Evolutionary conservation across 2,888 invertebrate genomes (phyloP), one percentile per base, ranked within the genome.

Genomic region (Phragmatobia fuliginosa): DNA sequence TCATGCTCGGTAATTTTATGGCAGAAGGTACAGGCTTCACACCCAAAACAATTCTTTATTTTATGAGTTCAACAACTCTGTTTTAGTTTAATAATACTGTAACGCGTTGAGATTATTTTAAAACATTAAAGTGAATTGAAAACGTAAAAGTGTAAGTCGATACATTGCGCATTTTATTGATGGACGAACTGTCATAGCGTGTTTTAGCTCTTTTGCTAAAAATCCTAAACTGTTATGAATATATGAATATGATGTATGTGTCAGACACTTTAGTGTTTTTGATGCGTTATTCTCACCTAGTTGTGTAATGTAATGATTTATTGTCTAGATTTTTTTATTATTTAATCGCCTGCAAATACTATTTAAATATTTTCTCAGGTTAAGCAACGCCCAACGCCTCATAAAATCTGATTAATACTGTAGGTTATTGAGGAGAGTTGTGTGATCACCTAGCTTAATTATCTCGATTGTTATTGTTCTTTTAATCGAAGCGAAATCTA

Each of bases 1-100:
- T 62, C 62, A 64, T 70, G 76, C 62, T 66, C 56, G 70, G 66
- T 72, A 72, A 75, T 78, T 85, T 83, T 78, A 83, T 74, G 71
- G 69, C 66, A 49, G 66, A 71, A 36, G 62, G 49, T 49, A 56
- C 70, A 41, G 60, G 59, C 60, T 74, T 75, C 73, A 68, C 74
- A 67, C 67, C 71, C 73, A 68, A 65, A 60, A 66, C 62, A 70
- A 74, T 66, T 68, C 66, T 74, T 73, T 75, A 65, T 75, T 73
- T 74, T 75, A 74, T 38, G 68, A 62, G 73, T 70, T 74, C 67
- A 66, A 67, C 68, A 58, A 65, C 71, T 67, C 64, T 72, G 61
- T 72, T 18, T n/a, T 5, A 4, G 38, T 71, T 80, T 66, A 79
- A 79, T 71, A 62, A 64, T 45, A 45, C n/a, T 60, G 49, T 68